Evolutionary conservation across 2,888 invertebrate species (phyloP).

Genomic region (Furcula furcula): DNA sequence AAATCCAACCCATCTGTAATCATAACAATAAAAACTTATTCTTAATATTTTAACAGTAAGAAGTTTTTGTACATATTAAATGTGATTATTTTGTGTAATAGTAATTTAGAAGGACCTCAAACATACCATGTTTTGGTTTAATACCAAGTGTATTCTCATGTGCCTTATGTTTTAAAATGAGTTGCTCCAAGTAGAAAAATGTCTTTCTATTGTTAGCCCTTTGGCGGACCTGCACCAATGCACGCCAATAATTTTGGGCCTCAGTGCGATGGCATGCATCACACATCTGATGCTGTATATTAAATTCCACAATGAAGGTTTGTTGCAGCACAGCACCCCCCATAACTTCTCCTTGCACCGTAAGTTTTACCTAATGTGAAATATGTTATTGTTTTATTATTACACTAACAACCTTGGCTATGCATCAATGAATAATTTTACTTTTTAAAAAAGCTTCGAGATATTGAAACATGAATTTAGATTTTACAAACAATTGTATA

Average conservation of each 20-base stretch:
- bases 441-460: too few species aligned
- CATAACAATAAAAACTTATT: background rate
- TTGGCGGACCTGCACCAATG: slow-evolving; percentile 93
- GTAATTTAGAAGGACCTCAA: too few species aligned
- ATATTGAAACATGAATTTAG: too few species aligned
- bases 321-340: slow-evolving; percentile 96
- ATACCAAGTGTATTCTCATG: slow-evolving; percentile 95
- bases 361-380: slow-evolving; percentile 93
- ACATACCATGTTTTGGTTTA: slow-evolving; percentile 88
- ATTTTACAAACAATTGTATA: too few species aligned
- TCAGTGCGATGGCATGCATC: slow-evolving; percentile 98
- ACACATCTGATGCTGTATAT: slow-evolving; percentile 96
- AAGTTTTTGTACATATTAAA: too few species aligned
- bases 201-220: slow-evolving; percentile 97
- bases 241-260: slow-evolving; percentile 99
- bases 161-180: slow-evolving; percentile 97
- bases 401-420: too few species aligned
- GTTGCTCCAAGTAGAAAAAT: slow-evolving; percentile 97
- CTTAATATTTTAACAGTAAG: too few species aligned
- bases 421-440: too few species aligned
- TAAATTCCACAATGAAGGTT: slow-evolving; percentile 96
- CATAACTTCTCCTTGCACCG: slow-evolving; percentile 96
- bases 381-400: too few species aligned
- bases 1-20: slow-evolving; percentile 95
- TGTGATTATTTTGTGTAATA: too few species aligned